Evolutionary conservation across 1,140 invertebrate species (phyloP).

Genomic region (Drepana arcuata): DNA sequence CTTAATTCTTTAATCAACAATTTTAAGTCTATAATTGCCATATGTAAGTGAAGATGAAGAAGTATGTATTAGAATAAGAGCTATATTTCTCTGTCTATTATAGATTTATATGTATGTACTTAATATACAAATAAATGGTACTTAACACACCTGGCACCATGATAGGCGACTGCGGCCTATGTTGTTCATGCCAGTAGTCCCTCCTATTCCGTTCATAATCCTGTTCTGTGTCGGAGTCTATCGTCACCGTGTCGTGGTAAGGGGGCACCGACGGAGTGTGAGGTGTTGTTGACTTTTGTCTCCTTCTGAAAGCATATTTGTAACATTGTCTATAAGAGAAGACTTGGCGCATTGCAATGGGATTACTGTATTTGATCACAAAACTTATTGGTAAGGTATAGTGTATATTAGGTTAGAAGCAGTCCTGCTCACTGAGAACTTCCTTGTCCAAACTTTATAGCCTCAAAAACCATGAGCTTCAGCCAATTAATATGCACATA

Average conservation of each 20-base stretch:
- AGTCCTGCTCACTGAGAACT: no score
- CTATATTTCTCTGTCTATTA: no score
- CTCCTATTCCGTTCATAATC: constrained; percentile 39
- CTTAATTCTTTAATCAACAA: no score
- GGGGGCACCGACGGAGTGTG: constrained; percentile 52
- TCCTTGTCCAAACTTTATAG: no score
- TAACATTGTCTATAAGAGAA: no score
- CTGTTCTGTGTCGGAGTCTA: constrained; percentile 58
- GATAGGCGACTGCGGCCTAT: constrained; percentile 41
- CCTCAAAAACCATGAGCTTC: no score
- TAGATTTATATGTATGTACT: no score
- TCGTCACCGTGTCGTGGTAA: constrained; percentile 58
- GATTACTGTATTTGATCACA: not conserved
- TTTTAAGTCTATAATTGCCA: no score
- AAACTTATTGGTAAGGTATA: not conserved
- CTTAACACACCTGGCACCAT: constrained; percentile 63
- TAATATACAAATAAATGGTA: no score
- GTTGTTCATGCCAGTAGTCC: constrained; percentile 51
- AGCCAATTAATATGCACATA: no score
- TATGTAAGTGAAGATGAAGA: no score
- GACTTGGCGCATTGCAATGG: not conserved
- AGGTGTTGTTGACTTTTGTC: constrained; percentile 59
- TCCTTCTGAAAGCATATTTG: constrained; percentile 28
- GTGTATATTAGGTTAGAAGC: not conserved
- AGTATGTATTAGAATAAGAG: no score